A percentile compares a stretch with the other conserved stretches of the same genome.
Evolutionary conservation across 2,797 vertebrate species (phyloP).

Genomic region (Pantherophis vulpinus): DNA sequence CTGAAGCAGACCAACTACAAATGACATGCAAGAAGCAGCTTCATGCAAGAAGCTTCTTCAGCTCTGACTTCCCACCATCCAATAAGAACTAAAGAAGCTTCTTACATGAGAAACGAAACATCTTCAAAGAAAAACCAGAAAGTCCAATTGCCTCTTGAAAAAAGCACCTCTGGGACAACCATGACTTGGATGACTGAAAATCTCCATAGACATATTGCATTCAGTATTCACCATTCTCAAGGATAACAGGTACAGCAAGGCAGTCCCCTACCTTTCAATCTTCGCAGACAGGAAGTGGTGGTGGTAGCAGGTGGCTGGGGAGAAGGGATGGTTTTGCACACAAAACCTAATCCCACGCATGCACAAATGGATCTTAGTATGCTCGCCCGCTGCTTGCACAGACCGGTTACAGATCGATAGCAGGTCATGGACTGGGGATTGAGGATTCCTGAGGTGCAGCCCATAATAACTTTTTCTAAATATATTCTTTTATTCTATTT

Average conservation of each 20-base stretch:
- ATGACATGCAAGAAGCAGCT: no score
- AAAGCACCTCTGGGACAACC: no score
- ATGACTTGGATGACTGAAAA: no score
- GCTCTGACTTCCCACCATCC: no score
- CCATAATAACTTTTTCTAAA: neutral
- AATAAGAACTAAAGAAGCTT: no score
- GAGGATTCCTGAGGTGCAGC: neutral
- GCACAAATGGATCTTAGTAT: neutral
- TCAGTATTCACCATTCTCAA: neutral
- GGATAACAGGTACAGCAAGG: neutral
- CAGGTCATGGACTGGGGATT: fast-evolving
- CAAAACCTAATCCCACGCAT: neutral
- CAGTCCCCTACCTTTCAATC: neutral
- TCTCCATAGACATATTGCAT: neutral
- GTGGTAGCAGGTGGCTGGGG: neutral
- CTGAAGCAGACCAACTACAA: neutral
- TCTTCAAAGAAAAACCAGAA: no score
- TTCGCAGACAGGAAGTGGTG: neutral
- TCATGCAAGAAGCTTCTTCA: no score
- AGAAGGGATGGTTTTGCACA: neutral
- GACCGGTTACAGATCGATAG: neutral
- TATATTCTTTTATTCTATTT: neutral
- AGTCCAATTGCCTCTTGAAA: no score
- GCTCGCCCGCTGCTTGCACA: fast-evolving
- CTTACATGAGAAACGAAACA: no score